Evolutionary conservation across 2,797 vertebrate species (phyloP).

Genomic region (Eulemur albifrons): DNA sequence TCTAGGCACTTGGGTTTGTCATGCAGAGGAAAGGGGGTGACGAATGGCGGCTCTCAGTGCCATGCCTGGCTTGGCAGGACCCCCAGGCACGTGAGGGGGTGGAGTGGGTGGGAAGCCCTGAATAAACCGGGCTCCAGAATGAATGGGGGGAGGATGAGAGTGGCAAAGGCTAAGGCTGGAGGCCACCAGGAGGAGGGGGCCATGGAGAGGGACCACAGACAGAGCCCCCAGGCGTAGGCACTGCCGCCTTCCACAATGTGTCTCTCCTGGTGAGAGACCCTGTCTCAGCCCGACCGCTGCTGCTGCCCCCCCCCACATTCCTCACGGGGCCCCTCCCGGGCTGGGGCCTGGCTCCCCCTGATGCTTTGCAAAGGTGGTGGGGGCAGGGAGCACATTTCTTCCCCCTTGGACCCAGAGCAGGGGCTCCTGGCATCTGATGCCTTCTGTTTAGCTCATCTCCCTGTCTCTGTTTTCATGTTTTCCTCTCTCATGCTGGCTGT

Average conservation of each 20-base stretch:
- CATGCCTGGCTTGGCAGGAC: background rate
- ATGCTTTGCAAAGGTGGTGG: background rate
- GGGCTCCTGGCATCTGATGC: background rate
- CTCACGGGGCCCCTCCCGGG: background rate
- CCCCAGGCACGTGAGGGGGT: background rate
- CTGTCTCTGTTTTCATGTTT: conserved; percentile 89
- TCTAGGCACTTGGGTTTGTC: background rate
- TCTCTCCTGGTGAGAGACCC: background rate
- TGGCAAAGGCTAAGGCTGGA: background rate
- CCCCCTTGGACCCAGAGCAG: background rate
- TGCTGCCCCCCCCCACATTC: background rate
- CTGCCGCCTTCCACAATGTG: no score
- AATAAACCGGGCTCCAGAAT: background rate
- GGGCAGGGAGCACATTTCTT: background rate
- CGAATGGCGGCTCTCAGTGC: rapidly evolving
- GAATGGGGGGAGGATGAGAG: no score
- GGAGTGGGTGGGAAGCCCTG: background rate
- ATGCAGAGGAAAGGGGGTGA: background rate
- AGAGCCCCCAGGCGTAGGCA: background rate
- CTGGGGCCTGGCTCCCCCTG: background rate
- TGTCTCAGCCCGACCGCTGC: background rate
- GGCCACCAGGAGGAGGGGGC: background rate
- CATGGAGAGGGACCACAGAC: rapidly evolving
- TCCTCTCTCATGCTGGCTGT: conserved; percentile 86
- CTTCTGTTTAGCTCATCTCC: conserved; percentile 85